Base-by-base conservation (phyloP, 2,113 vertebrate genomes). In the Hylia prasina region DNA sequence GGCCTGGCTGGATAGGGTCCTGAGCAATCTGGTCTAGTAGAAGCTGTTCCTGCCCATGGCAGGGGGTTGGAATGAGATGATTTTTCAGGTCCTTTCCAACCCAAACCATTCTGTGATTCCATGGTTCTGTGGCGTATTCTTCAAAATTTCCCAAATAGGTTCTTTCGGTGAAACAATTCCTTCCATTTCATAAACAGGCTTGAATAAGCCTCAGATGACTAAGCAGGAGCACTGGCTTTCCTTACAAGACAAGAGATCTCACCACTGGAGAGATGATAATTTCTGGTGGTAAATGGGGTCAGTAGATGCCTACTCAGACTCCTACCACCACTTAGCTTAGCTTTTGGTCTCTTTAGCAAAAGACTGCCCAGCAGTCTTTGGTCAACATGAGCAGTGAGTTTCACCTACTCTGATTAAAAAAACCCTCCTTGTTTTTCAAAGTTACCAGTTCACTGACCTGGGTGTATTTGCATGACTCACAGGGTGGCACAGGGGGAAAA, bases 301-400 rank as follows among this genome's bases (percentile, higher is more conserved):
- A n/a, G 60, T 13, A 24, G 16, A 22, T 72, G 58, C 30, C 30
- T 63, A 2, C 25, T 69, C 0, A 0, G 45, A 37, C 16, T 72
- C 33, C 54, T 9, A 4, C 22, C 48, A 48, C n/a, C 6, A n/a
- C n/a, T n/a, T n/a, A 6, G 40, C 72, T 66, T 10, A 70, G 39
- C 0, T n/a, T n/a, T n/a, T n/a, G n/a, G n/a, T n/a, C n/a, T n/a
- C n/a, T n/a, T n/a, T n/a, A n/a, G n/a, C n/a, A n/a, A 0, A 65
- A 80, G n/a, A 88, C n/a, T n/a, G n/a, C 31, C 17, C 33, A 45
- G 15, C 20, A n/a, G n/a, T 31, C 61, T 80, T 60, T 2, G 3
- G 8, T 54, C 42, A 70, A 78, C 27, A 17, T 2, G 5, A 66
- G 51, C 30, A 73, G 30, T 0, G 3, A 90, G 42, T 54, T 50